A percentile compares a stretch with the other conserved stretches of the same genome.
Evolutionary conservation across 2,797 vertebrate species (phyloP).

Genomic region (Amazona ochrocephala): DNA sequence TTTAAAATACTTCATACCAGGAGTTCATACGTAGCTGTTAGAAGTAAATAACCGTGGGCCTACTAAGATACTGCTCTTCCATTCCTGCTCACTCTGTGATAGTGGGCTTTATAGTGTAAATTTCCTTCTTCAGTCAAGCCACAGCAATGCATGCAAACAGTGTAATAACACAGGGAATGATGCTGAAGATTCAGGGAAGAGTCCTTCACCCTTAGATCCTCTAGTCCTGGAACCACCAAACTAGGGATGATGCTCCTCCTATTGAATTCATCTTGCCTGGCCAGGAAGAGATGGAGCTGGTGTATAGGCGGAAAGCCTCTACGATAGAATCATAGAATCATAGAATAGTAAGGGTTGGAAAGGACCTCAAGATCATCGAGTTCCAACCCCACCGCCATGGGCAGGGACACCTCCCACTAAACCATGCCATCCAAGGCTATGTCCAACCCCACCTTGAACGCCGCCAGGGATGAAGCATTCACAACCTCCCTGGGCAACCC

Average conservation of each 20-base stretch:
- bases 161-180: not conserved
- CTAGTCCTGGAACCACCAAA: not conserved
- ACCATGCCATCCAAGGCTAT: too few species aligned
- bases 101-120: not conserved
- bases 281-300: not conserved
- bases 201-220: not conserved
- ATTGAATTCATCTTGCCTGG: not conserved
- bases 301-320: not conserved
- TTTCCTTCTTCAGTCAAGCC: not conserved
- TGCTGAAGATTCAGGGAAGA: not conserved
- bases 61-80: not conserved
- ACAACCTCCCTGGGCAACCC: too few species aligned
- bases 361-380: too few species aligned
- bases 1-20: constrained; percentile 8
- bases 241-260: not conserved
- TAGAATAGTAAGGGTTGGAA: too few species aligned
- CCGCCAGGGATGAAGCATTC: too few species aligned
- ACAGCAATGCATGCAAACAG: not conserved
- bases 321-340: too few species aligned
- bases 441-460: too few species aligned
- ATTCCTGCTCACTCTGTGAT: not conserved
- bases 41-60: not conserved
- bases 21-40: not conserved
- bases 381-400: too few species aligned
- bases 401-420: too few species aligned